phyloP scores from a whole-genome alignment of 1,140 invertebrate species.

The Dermatophagoides farinae region DNA sequence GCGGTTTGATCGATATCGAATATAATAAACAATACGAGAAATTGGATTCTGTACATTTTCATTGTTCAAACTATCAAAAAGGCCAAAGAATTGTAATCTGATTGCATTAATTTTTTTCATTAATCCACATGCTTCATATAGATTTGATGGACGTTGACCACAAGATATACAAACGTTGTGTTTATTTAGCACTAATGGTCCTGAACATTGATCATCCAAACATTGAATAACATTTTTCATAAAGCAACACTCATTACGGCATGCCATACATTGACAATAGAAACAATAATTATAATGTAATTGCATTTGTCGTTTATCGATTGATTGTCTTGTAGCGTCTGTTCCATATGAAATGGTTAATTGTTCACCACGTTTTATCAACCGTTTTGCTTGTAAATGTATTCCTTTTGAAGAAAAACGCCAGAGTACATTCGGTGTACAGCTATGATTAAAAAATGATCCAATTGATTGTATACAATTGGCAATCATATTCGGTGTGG shows the following conservation, averaged over 20 bases:
- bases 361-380: not conserved
- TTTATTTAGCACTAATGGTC: not conserved
- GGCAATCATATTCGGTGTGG: not conserved
- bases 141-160: not conserved
- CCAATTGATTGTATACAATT: not conserved
- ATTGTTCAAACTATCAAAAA: not conserved
- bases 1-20: not conserved
- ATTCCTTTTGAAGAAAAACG: not conserved
- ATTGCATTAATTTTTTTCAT: not conserved
- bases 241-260: not conserved
- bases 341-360: not conserved
- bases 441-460: constrained; percentile 1
- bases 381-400: not conserved
- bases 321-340: not conserved
- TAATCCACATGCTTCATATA: not conserved
- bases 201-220: not conserved
- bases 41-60: not conserved
- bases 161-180: not conserved
- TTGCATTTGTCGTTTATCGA: not conserved
- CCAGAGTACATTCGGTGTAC: not conserved
- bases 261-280: not conserved
- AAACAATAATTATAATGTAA: not conserved
- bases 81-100: not conserved
- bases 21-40: not conserved
- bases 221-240: not conserved